These are phyloP conservation scores for Acanthosepion pharaonis DNA, from an alignment of 2,888 invertebrate species.

Conservation along the genomic window DNA sequence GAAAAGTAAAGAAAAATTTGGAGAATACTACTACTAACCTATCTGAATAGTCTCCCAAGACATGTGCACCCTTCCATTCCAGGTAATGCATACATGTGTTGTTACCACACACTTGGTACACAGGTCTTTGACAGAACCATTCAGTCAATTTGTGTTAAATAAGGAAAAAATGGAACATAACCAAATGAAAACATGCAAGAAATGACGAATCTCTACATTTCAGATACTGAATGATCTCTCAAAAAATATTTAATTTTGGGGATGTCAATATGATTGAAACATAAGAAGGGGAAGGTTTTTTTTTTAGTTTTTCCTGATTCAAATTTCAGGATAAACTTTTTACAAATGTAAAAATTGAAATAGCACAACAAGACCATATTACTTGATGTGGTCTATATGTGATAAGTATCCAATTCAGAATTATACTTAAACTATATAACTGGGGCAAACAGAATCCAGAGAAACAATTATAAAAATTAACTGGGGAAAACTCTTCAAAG, in stretches of 20 bases:
- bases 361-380: not conserved
- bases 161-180: not conserved
- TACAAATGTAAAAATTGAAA: not conserved
- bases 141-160: not conserved
- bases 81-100: not conserved
- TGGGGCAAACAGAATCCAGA: not conserved
- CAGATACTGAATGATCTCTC: not conserved
- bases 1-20: not conserved
- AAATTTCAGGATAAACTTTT: not conserved
- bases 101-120: constrained; percentile 33
- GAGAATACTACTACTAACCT: not conserved
- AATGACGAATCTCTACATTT: not conserved
- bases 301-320: not conserved
- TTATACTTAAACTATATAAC: not conserved
- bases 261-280: not conserved
- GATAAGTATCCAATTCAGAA: not conserved
- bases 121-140: not conserved
- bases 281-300: not conserved
- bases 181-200: not conserved
- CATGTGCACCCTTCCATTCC: not conserved
- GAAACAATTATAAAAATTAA: not conserved
- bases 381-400: not conserved
- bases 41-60: not conserved
- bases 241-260: not conserved
- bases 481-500: not conserved